Base-by-base conservation (phyloP, 2,888 invertebrate species). In the Eupithecia abbreviata region DNA sequence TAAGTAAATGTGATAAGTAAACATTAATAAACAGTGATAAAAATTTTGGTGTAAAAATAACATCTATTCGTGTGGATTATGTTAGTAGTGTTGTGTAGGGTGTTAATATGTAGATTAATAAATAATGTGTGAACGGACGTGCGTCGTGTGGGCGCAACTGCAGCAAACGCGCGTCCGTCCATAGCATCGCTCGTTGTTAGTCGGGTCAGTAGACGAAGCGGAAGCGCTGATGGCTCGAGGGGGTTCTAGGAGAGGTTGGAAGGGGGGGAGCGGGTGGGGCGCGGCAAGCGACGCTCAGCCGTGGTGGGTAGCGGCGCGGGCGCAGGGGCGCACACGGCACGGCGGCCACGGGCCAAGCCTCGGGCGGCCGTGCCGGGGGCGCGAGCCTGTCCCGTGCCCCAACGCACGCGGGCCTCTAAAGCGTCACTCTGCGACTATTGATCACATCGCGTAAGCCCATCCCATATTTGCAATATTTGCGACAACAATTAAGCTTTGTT, bases 391-490 rank as follows among this genome's bases (percentile, higher is more conserved):
- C 93, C 94, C 93, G 93, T 92, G 92, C 91, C 90, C 82, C 89
- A 89, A 86, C 92, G 91, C 93, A 93, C 93, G 90, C 89, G 84
- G 90, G 89, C 90, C 82, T 47, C 2, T 87, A 77, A 83, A 86
- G 91, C 92, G 90, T 86, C 88, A 89, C 90, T 89, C 86, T 91
- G 96, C 96, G 95, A 96, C 96, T 96, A 95, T 95, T 96, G 96
- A 96, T 96, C 96, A 96, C 96, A 96, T 96, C 96, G 96, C 96
- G 96, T 96, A 96, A 96, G 96, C 96, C 96, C 96, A 96, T 96
- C 96, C 96, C 96, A 96, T 95, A 83, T 91, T 94, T 93, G 90
- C 93, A 92, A 92, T 79, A 77, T 89, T 94, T 91, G 91, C 95
- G 94, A 95, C 95, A 95, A 95, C 95, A 95, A 95, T 95, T 95